Conservation (phyloP, 2,888 invertebrate genomes). For the Congeria kusceri region DNA sequence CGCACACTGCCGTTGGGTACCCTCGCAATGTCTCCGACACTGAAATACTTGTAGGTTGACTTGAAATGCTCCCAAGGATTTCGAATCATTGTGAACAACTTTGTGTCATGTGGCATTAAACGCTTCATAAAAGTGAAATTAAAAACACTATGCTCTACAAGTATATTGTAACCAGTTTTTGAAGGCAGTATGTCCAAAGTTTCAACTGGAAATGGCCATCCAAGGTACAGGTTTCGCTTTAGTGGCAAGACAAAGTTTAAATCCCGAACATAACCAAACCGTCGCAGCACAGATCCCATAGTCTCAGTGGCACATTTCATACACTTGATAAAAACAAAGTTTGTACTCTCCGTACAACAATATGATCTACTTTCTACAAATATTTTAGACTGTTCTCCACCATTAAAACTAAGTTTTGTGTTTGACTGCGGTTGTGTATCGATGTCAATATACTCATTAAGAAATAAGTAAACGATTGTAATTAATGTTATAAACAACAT, state of each 20-base stretch:
- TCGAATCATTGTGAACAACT: slow-evolving; percentile 80
- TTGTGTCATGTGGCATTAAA: slow-evolving; percentile 79
- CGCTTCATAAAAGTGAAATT: slow-evolving; percentile 70
- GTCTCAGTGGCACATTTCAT: slow-evolving; percentile 84
- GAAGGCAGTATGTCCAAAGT: slow-evolving; percentile 75
- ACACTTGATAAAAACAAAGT: slow-evolving; percentile 83
- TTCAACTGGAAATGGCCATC: slow-evolving; percentile 82
- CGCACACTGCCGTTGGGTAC: slow-evolving; percentile 67
- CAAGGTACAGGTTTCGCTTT: slow-evolving; percentile 77
- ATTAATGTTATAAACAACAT: too few relatives aligned
- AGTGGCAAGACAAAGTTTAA: slow-evolving; percentile 81
- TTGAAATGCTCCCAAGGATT: slow-evolving; percentile 82
- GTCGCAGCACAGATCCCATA: slow-evolving; percentile 77
- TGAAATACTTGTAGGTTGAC: slow-evolving; percentile 82
- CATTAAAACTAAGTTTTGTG: too few relatives aligned
- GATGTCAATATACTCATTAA: too few relatives aligned
- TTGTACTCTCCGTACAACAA: slow-evolving; percentile 61
- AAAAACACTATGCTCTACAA: slow-evolving; percentile 82
- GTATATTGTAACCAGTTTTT: slow-evolving; percentile 76
- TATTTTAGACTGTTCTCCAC: background rate
- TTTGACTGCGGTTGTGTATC: too few relatives aligned
- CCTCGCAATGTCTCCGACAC: slow-evolving; percentile 69
- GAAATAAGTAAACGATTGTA: too few relatives aligned
- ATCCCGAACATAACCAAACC: slow-evolving; percentile 79
- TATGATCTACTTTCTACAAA: background rate